A percentile compares a stretch with the other conserved stretches of the same genome.
Evolutionary conservation across 2,797 vertebrate genomes (phyloP).

Genomic region (Pseudocheirus occidentalis): DNA sequence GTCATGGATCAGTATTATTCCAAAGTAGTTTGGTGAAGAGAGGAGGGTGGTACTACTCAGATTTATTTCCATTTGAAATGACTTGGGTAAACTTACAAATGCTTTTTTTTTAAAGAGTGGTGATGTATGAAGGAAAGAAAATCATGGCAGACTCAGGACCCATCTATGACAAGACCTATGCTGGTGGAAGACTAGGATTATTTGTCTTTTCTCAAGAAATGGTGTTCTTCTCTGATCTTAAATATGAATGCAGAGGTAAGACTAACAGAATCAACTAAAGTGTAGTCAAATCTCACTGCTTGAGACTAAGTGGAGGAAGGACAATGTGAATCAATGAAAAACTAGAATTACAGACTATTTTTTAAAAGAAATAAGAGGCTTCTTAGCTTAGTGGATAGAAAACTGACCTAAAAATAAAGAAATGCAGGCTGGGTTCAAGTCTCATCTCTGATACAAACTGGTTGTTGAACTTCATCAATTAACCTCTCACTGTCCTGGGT

Average conservation of each 20-base stretch:
- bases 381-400: background rate
- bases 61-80: background rate
- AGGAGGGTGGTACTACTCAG: background rate
- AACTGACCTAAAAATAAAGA: background rate
- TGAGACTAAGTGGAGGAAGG: background rate
- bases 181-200: slow-evolving; percentile 96
- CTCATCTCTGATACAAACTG: background rate
- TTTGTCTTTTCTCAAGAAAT: slow-evolving; percentile 99
- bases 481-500: background rate
- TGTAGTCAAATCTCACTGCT: background rate
- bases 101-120: slow-evolving; percentile 85
- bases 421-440: background rate
- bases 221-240: slow-evolving; percentile 99
- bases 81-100: background rate
- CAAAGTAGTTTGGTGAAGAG: background rate
- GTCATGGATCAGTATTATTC: slow-evolving; percentile 6
- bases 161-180: slow-evolving; percentile 97
- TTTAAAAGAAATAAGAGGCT: background rate
- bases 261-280: background rate
- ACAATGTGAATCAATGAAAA: background rate
- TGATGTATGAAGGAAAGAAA: slow-evolving; percentile 99
- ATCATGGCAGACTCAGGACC: slow-evolving; percentile 99
- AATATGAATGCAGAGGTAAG: slow-evolving; percentile 99
- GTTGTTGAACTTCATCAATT: background rate
- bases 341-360: background rate